A percentile compares a stretch with the other conserved stretches of the same genome.
Evolutionary conservation across 2,888 invertebrate species (phyloP).

Genomic region (Ypsolopha sequella): DNA sequence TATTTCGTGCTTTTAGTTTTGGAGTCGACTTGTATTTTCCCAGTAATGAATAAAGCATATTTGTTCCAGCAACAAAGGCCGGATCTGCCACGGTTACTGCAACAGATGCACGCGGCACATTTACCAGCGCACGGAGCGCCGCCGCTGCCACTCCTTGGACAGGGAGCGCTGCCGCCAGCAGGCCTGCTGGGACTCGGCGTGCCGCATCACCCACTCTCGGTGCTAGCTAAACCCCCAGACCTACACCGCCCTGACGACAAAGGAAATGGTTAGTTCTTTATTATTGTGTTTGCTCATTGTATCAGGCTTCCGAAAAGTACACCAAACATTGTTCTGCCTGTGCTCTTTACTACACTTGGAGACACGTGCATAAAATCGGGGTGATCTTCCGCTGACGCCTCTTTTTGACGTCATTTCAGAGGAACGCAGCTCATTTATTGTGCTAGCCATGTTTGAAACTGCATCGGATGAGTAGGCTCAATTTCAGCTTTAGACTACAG

Average conservation of each 20-base stretch:
- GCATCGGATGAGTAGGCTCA: no score
- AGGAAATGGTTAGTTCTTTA: constrained; percentile 75
- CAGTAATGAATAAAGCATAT: neutral
- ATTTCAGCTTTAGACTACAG: no score
- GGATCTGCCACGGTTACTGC: constrained; percentile 84
- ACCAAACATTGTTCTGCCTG: no score
- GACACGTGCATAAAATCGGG: no score
- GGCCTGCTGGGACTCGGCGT: constrained; percentile 78
- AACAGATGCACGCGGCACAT: constrained; percentile 95
- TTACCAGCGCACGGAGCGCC: constrained; percentile 80
- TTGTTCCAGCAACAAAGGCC: constrained; percentile 83
- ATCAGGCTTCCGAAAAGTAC: no score
- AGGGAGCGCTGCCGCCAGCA: constrained; percentile 64
- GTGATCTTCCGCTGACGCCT: no score
- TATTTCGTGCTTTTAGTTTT: neutral
- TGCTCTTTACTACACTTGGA: no score
- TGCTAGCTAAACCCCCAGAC: constrained; percentile 83
- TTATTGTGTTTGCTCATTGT: no score
- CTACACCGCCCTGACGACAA: constrained; percentile 82
- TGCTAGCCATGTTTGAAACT: no score
- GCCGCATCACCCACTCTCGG: constrained; percentile 81
- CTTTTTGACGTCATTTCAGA: no score
- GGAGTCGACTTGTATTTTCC: neutral
- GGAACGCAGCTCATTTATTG: no score
- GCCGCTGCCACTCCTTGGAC: constrained; percentile 71